Percentiles rank a stretch among this genome's conserved stretches.
These are phyloP conservation scores for Callopanchax toddi DNA, from an alignment of 2,113 vertebrate genomes.

Conservation along the genomic window DNA sequence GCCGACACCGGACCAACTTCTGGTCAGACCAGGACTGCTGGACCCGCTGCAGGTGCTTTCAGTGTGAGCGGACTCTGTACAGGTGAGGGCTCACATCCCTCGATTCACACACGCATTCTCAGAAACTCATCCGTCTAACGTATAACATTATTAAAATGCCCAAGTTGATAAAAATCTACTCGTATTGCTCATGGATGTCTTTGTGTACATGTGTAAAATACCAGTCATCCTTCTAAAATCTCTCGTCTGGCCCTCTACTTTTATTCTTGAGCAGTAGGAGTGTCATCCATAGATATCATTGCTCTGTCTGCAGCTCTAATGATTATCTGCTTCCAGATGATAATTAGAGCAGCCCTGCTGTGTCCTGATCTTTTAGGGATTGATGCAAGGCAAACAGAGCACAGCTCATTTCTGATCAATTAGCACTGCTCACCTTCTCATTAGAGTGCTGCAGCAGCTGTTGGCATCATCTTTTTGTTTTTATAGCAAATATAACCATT, in stretches of 20 bases:
- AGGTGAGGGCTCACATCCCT: too few species aligned
- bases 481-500: slow-evolving; percentile 2
- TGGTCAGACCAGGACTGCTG: too few species aligned
- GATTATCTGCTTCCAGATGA: slow-evolving; percentile 60
- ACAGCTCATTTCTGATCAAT: slow-evolving; percentile 56
- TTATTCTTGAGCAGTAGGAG: slow-evolving; percentile 36
- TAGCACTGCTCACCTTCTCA: slow-evolving; percentile 54
- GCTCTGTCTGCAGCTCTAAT: slow-evolving; percentile 47
- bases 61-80: too few species aligned
- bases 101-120: too few species aligned
- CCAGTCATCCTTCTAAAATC: slow-evolving; percentile 19
- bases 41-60: too few species aligned
- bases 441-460: slow-evolving; percentile 26
- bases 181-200: neutral
- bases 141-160: neutral
- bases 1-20: too few species aligned
- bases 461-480: slow-evolving; percentile 24
- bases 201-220: neutral
- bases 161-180: neutral
- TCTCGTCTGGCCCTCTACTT: slow-evolving; percentile 21
- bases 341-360: slow-evolving; percentile 68
- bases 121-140: too few species aligned
- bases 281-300: slow-evolving; percentile 49
- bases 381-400: slow-evolving; percentile 32
- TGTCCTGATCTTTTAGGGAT: slow-evolving; percentile 52